Percentiles rank a stretch among this genome's conserved stretches.
Conservation (phyloP, 2,888 invertebrate species). For the Linyphia triangularis region DNA sequence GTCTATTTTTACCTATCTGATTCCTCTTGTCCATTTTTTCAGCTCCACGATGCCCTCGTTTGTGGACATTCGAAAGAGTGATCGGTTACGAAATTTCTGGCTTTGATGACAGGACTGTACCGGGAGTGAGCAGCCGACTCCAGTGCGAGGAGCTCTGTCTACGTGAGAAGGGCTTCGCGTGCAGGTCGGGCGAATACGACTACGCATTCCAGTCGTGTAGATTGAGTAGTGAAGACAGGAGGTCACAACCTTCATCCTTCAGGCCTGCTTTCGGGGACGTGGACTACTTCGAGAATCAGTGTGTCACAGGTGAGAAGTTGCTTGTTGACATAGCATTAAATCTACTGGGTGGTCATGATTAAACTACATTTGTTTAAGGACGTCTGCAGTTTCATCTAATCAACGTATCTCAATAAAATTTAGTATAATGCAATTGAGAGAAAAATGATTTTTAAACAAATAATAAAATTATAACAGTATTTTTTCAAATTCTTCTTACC, state of each 20-base stretch:
- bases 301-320: slow-evolving; percentile 80
- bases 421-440: too few relatives aligned
- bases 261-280: slow-evolving; percentile 83
- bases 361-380: too few relatives aligned
- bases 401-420: too few relatives aligned
- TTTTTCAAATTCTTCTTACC: too few relatives aligned
- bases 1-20: neutral
- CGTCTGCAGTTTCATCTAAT: too few relatives aligned
- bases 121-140: slow-evolving; percentile 84
- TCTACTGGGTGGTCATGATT: too few relatives aligned
- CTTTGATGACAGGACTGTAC: slow-evolving; percentile 84
- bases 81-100: slow-evolving; percentile 88
- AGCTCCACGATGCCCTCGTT: slow-evolving; percentile 80
- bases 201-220: slow-evolving; percentile 82
- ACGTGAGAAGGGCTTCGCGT: slow-evolving; percentile 82
- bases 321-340: too few relatives aligned
- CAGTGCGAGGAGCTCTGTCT: slow-evolving; percentile 86
- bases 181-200: slow-evolving; percentile 83
- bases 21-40: neutral
- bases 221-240: slow-evolving; percentile 87
- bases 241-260: slow-evolving; percentile 83
- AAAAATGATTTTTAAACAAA: too few relatives aligned
- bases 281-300: slow-evolving; percentile 91
- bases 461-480: too few relatives aligned
- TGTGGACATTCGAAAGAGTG: slow-evolving; percentile 88